A percentile compares a stretch with the other conserved stretches of the same genome.
phyloP scores from a whole-genome alignment of 1,140 invertebrate species.

The Cherax destructor region DNA sequence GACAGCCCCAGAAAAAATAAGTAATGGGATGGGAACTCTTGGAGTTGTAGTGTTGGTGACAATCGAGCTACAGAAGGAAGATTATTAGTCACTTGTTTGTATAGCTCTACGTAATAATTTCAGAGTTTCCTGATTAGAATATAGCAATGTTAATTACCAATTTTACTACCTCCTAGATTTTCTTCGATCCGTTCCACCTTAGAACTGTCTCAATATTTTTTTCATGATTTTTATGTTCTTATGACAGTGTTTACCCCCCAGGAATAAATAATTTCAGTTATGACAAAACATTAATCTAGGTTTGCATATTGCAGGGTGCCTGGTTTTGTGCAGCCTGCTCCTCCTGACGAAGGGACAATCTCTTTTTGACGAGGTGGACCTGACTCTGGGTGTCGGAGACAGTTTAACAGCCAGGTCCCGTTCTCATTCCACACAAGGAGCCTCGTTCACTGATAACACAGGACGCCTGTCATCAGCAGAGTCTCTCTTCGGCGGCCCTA shows the following conservation, averaged over 20 bases:
- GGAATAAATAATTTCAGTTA: neutral
- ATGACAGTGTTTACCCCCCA: neutral
- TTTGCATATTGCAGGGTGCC: neutral
- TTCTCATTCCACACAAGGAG: neutral
- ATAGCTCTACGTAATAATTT: too few species aligned
- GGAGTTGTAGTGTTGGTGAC: too few species aligned
- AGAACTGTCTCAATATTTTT: neutral
- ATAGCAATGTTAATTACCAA: too few species aligned
- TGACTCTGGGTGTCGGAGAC: slow-evolving; percentile 4
- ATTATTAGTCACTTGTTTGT: too few species aligned
- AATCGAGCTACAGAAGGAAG: too few species aligned
- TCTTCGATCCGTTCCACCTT: neutral
- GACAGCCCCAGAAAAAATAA: too few species aligned
- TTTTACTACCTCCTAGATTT: too few species aligned
- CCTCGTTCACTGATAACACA: neutral
- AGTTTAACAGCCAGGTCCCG: neutral
- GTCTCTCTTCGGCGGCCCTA: slow-evolving; percentile 53
- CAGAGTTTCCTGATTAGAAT: too few species aligned
- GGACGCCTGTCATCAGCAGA: neutral
- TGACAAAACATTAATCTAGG: neutral
- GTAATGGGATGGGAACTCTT: too few species aligned
- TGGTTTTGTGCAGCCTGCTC: neutral
- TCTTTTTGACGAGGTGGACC: slow-evolving; percentile 48
- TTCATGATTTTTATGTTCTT: neutral
- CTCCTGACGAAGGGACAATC: slow-evolving; percentile 1